A percentile compares a stretch with the other conserved stretches of the same genome.
These are phyloP conservation scores for Bambusicola thoracicus DNA, from an alignment of 2,113 vertebrate genomes.

Conservation along the genomic window DNA sequence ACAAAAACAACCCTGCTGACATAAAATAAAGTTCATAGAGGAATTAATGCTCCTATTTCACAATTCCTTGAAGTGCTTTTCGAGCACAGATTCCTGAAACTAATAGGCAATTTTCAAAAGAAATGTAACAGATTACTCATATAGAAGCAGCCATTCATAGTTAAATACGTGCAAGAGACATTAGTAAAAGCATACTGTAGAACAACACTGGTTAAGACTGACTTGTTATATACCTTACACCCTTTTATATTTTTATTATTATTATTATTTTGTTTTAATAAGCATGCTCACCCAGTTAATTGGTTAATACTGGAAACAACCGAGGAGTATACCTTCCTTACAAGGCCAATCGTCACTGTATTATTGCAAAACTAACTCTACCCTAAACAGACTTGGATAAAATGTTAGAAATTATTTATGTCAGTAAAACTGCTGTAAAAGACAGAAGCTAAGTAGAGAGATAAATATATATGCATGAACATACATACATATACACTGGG, in stretches of 20 bases:
- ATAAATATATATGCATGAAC: accelerated
- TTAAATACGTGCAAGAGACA: constrained; percentile 16
- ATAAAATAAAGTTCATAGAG: constrained; percentile 40
- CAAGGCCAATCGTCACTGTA: constrained; percentile 22
- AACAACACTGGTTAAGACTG: constrained; percentile 6
- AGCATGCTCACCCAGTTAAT: constrained; percentile 67
- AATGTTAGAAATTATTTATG: not conserved
- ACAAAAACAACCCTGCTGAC: constrained; percentile 29
- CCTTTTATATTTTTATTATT: no score
- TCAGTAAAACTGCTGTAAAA: not conserved
- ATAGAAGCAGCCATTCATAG: constrained; percentile 11
- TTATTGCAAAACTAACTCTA: not conserved
- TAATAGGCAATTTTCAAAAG: constrained; percentile 17
- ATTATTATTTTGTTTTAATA: no score
- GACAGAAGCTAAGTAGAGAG: not conserved
- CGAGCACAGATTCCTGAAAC: constrained; percentile 53
- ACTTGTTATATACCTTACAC: not conserved
- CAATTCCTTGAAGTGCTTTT: not conserved
- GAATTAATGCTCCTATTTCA: not conserved
- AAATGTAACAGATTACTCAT: constrained; percentile 11
- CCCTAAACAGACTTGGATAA: not conserved
- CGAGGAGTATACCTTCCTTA: not conserved
- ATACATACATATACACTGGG: not conserved
- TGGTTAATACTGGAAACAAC: constrained; percentile 17
- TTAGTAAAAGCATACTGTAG: constrained; percentile 9